These are phyloP conservation scores for Mustela nigripes DNA, from an alignment of 2,113 vertebrate genomes.

Conservation along the genomic window DNA sequence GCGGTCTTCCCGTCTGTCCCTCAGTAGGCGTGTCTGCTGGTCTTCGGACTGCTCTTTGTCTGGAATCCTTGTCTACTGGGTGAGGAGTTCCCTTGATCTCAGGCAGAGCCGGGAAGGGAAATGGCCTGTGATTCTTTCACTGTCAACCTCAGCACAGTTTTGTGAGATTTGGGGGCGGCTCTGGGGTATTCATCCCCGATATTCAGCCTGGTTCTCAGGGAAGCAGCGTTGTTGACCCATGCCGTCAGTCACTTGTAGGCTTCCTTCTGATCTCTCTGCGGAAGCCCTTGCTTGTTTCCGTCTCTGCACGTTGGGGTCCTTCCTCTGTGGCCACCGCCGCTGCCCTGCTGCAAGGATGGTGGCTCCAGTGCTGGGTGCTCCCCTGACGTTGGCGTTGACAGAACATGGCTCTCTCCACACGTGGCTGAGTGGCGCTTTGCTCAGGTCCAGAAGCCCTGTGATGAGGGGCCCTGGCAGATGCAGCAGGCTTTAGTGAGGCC, in stretches of 20 bases:
- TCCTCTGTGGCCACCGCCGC: neutral
- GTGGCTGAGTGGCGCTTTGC: neutral
- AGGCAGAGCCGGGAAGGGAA: neutral
- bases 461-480: neutral
- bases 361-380: too few species aligned
- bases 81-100: neutral
- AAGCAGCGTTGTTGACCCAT: neutral
- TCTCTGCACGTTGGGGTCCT: neutral
- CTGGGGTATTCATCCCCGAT: neutral
- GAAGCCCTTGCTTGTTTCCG: neutral
- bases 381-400: neutral
- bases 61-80: neutral
- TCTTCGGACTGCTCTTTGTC: neutral
- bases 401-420: neutral
- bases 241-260: neutral
- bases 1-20: rapidly evolving
- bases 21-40: neutral
- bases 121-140: neutral
- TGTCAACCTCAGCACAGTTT: neutral
- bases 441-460: neutral
- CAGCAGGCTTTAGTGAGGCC: neutral
- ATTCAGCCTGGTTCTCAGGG: neutral
- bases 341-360: neutral
- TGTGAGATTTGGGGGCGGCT: neutral
- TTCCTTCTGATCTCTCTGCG: neutral